These are phyloP conservation scores for Spodoptera exigua DNA, from an alignment of 2,888 invertebrate species.

Conservation along the genomic window DNA sequence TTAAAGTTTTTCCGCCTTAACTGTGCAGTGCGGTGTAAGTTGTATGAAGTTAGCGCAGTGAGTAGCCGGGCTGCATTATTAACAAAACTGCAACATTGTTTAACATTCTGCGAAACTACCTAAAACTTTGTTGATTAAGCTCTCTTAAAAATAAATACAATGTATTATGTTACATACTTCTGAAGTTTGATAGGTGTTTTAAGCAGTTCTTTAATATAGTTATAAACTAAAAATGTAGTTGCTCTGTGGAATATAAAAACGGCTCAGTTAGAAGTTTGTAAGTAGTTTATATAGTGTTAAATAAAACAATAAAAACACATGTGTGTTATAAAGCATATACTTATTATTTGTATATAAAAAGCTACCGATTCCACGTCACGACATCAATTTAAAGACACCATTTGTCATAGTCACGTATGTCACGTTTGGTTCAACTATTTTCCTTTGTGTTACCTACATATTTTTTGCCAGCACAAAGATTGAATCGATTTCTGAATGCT, in stretches of 20 bases:
- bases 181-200: too few relatives aligned
- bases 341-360: constrained; percentile 19
- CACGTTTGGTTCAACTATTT: constrained; percentile 30
- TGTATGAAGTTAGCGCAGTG: constrained; percentile 20
- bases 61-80: constrained; percentile 35
- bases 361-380: constrained; percentile 23
- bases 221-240: too few relatives aligned
- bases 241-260: too few relatives aligned
- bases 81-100: constrained; percentile 42
- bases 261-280: too few relatives aligned
- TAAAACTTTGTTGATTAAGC: constrained; percentile 24
- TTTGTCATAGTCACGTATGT: constrained; percentile 45
- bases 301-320: too few relatives aligned
- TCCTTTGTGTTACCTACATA: constrained; percentile 15
- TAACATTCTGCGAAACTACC: constrained; percentile 21
- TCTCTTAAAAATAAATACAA: not conserved
- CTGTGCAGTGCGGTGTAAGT: constrained; percentile 30
- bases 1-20: constrained; percentile 30
- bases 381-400: constrained; percentile 41
- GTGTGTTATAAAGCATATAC: too few relatives aligned
- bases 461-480: constrained; percentile 28
- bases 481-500: constrained; percentile 24
- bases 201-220: too few relatives aligned
- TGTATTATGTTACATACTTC: too few relatives aligned
- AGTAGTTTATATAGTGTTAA: too few relatives aligned